A percentile compares a stretch with the other conserved stretches of the same genome.
phyloP scores from a whole-genome alignment of 2,113 vertebrate species.

The Puma concolor region DNA sequence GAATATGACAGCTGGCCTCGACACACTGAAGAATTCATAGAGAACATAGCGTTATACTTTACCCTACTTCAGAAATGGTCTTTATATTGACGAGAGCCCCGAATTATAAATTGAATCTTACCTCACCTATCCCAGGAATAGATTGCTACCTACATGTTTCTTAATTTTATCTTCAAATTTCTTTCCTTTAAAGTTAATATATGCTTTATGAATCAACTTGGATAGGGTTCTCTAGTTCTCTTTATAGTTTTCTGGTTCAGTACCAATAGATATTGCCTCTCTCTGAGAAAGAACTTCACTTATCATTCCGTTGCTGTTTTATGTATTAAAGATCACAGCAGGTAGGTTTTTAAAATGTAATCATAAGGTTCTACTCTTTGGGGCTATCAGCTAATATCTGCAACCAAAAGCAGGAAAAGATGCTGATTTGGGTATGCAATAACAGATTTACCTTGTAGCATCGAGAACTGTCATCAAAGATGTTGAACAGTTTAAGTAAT shows the following conservation, averaged over 20 bases:
- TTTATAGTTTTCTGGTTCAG: neutral
- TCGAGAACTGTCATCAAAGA: neutral
- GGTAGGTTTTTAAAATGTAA: conserved; percentile 32
- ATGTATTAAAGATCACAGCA: conserved; percentile 45
- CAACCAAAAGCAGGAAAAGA: neutral
- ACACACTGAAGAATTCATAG: conserved; percentile 34
- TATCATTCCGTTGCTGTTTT: neutral
- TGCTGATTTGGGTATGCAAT: neutral
- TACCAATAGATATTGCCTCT: neutral
- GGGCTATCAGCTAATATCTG: neutral
- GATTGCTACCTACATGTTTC: neutral
- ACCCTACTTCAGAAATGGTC: conserved; percentile 16
- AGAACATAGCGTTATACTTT: neutral
- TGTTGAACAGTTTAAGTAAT: neutral
- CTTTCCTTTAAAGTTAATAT: neutral
- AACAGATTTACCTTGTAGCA: neutral
- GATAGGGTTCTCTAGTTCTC: neutral
- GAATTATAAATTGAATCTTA: conserved; percentile 69
- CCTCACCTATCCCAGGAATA: neutral
- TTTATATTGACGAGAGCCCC: conserved; percentile 67
- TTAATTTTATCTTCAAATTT: conserved; percentile 29
- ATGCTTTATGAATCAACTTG: neutral
- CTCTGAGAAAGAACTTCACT: neutral
- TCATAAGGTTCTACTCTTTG: neutral
- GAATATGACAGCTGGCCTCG: neutral